Percentiles rank a stretch among this genome's conserved stretches.
Conservation (phyloP, 2,888 invertebrate genomes). For the Drosophila borborema region DNA sequence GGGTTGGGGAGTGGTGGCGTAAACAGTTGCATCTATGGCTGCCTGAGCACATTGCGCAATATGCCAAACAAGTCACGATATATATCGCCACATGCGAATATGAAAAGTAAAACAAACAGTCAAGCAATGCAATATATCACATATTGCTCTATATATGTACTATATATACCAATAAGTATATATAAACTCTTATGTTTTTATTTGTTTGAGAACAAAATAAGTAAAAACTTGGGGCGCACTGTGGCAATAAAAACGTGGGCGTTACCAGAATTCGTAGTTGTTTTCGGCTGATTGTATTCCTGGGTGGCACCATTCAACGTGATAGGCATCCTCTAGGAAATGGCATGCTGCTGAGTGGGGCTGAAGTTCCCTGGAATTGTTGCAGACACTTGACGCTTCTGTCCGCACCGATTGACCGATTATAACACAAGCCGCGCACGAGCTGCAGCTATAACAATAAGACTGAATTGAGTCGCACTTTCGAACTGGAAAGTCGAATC, state of each 20-base stretch:
- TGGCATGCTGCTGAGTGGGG: background rate
- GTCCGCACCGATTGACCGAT: conserved; percentile 70
- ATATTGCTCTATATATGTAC: conserved; percentile 28
- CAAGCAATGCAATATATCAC: conserved; percentile 49
- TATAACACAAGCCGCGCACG: conserved; percentile 47
- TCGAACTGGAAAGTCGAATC: background rate
- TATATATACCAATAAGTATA: conserved; percentile 13
- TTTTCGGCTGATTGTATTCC: conserved; percentile 10
- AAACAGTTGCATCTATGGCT: conserved; percentile 38
- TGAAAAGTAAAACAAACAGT: conserved; percentile 52
- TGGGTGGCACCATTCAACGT: conserved; percentile 20
- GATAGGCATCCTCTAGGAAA: conserved; percentile 13
- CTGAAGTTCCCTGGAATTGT: conserved; percentile 10
- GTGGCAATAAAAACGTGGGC: conserved; percentile 58
- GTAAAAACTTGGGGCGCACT: conserved; percentile 43
- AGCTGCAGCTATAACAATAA: conserved; percentile 36
- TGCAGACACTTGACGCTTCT: conserved; percentile 54
- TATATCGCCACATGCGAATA: conserved; percentile 34
- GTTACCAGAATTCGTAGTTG: conserved; percentile 34
- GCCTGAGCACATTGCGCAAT: conserved; percentile 52
- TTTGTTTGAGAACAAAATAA: conserved; percentile 44
- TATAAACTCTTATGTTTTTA: conserved; percentile 36
- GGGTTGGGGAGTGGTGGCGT: background rate
- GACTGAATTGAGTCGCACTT: conserved; percentile 16
- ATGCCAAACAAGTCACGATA: conserved; percentile 58